Percentiles rank a stretch among this genome's conserved stretches.
phyloP scores from a whole-genome alignment of 2,797 vertebrate genomes.

The Sebastes glaucus region DNA sequence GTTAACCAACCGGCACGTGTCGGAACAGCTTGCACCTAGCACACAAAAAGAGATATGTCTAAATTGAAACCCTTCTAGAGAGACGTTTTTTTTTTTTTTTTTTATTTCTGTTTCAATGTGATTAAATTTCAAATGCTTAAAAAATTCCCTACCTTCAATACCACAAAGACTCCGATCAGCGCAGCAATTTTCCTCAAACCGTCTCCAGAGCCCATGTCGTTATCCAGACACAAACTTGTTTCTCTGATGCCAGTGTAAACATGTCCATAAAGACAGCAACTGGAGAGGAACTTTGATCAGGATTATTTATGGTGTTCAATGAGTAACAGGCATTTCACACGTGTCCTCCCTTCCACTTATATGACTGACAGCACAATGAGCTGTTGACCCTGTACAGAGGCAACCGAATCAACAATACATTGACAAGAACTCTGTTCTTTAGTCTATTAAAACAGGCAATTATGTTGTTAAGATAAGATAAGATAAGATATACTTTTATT shows the following conservation, averaged over 20 bases:
- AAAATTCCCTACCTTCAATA: constrained; percentile 62
- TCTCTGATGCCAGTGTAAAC: constrained; percentile 15
- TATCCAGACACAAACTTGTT: not conserved
- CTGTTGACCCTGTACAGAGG: not conserved
- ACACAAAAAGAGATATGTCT: constrained; percentile 6
- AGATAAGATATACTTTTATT: too few species aligned
- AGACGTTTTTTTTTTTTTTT: not conserved
- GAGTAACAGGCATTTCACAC: constrained; percentile 38
- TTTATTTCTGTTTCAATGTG: not conserved
- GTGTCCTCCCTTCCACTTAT: not conserved
- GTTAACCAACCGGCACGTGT: constrained; percentile 54
- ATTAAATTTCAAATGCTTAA: not conserved
- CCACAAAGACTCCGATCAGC: constrained; percentile 51
- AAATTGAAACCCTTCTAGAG: not conserved
- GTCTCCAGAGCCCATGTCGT: constrained; percentile 59
- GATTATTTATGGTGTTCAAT: constrained; percentile 37
- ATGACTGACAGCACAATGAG: not conserved
- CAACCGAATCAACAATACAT: not conserved
- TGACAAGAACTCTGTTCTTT: not conserved
- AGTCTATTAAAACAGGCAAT: not conserved
- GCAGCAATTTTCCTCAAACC: constrained; percentile 12
- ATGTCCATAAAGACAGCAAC: constrained; percentile 26
- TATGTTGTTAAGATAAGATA: not conserved
- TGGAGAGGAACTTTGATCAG: constrained; percentile 71
- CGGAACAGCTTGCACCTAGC: constrained; percentile 68